These are phyloP conservation scores for Leptopilina boulardi DNA, from an alignment of 1,140 invertebrate species.

Conservation along the genomic window DNA sequence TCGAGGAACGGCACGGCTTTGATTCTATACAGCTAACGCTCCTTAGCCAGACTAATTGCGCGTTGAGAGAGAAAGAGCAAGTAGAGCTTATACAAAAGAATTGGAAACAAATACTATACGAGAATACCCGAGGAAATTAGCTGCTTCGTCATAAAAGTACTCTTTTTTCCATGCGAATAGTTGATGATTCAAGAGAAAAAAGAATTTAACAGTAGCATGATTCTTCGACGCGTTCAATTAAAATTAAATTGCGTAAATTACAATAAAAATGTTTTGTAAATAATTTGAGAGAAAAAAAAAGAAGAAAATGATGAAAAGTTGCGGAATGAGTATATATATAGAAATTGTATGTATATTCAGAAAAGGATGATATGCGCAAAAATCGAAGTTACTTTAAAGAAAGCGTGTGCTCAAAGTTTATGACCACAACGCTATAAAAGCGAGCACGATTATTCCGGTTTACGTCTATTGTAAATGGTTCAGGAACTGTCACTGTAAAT, in stretches of 20 bases:
- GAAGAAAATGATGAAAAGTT: no score
- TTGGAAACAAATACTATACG: slow-evolving; percentile 2
- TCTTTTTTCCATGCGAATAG: neutral
- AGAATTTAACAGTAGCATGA: neutral
- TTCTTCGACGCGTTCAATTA: slow-evolving; percentile 4
- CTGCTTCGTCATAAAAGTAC: slow-evolving; percentile 13
- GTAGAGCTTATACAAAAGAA: neutral
- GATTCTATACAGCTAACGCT: slow-evolving; percentile 8
- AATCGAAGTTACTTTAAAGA: slow-evolving; percentile 17
- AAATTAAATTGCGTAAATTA: neutral
- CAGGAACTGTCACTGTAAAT: slow-evolving; percentile 9
- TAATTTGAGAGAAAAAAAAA: neutral
- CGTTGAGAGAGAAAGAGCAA: neutral
- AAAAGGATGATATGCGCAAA: neutral
- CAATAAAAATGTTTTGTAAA: neutral
- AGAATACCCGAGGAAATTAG: slow-evolving; percentile 3
- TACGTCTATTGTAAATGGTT: slow-evolving; percentile 17
- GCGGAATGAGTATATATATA: no score
- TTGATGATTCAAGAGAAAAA: slow-evolving; percentile 14
- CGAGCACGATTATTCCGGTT: slow-evolving; percentile 16
- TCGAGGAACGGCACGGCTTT: slow-evolving; percentile 4
- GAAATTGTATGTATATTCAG: no score
- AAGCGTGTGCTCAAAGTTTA: slow-evolving; percentile 16
- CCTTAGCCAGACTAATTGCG: slow-evolving; percentile 12
- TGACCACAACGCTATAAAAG: slow-evolving; percentile 16